Evolutionary conservation across 2,888 invertebrate species (phyloP).

Genomic region (Tenthredo livida): DNA sequence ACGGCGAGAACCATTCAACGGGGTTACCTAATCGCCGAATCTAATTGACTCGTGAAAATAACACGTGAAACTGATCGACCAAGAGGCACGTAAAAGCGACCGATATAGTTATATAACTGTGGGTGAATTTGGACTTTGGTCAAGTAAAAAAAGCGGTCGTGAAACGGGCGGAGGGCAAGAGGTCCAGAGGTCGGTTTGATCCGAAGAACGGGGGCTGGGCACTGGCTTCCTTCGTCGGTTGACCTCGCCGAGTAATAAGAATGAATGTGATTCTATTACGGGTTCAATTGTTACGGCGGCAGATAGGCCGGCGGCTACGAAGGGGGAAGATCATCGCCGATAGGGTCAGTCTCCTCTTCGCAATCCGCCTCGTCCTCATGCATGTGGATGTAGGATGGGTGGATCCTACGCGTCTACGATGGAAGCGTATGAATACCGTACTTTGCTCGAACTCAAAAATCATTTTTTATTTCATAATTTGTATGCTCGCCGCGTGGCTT

Average conservation of each 20-base stretch:
- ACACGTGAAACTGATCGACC: constrained; percentile 44
- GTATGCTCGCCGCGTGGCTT: constrained; percentile 29
- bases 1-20: constrained; percentile 7
- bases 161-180: constrained; percentile 57
- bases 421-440: constrained; percentile 42
- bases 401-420: constrained; percentile 42
- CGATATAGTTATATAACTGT: constrained; percentile 31
- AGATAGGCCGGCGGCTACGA: constrained; percentile 67
- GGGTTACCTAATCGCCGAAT: constrained; percentile 45
- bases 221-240: constrained; percentile 64
- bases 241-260: constrained; percentile 78
- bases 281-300: constrained; percentile 77
- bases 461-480: constrained; percentile 40
- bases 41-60: constrained; percentile 51
- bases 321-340: constrained; percentile 72
- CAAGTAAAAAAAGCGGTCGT: constrained; percentile 53
- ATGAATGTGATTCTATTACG: constrained; percentile 78
- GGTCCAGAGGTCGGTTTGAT: constrained; percentile 58
- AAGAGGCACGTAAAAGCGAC: constrained; percentile 8
- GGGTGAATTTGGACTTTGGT: constrained; percentile 34
- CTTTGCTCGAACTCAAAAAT: constrained; percentile 10
- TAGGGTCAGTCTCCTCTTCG: constrained; percentile 66
- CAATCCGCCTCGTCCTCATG: constrained; percentile 52
- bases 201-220: constrained; percentile 55
- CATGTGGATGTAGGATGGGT: constrained; percentile 24